Evolutionary conservation across 2,113 vertebrate species (phyloP).

Genomic region (Phasianus colchicus): DNA sequence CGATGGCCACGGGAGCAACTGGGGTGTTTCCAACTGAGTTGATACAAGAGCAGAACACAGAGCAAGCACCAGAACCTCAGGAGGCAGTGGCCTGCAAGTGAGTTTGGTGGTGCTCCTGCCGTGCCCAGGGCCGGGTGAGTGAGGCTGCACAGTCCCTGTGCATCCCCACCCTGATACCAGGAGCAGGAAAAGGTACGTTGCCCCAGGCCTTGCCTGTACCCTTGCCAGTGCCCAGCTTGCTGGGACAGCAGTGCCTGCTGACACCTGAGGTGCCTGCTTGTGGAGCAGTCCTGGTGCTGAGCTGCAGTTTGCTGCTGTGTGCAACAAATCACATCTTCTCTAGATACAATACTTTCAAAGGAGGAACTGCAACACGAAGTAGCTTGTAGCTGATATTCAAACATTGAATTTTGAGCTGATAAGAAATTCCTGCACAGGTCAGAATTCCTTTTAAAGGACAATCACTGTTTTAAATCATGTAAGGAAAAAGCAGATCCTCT

Average conservation of each 20-base stretch:
- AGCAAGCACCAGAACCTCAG: not conserved
- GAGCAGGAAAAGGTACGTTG: not conserved
- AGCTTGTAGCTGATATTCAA: not conserved
- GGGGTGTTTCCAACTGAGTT: fast-evolving
- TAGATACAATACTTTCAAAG: not conserved
- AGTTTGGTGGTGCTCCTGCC: not conserved
- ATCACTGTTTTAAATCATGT: not conserved
- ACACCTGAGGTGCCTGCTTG: not conserved
- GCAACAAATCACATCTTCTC: not conserved
- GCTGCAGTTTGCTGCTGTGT: not conserved
- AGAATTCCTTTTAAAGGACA: not conserved
- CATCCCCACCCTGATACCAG: not conserved
- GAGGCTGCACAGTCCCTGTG: not conserved
- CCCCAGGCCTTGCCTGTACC: not conserved
- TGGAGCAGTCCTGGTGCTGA: not conserved
- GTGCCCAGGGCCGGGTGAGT: not conserved
- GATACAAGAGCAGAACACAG: no score
- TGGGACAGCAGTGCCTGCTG: not conserved
- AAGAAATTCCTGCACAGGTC: not conserved
- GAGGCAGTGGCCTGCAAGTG: not conserved
- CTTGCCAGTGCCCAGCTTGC: not conserved
- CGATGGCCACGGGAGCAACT: fast-evolving
- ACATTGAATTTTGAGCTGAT: not conserved
- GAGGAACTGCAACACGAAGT: not conserved
- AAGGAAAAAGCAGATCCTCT: conserved; percentile 2